Base-by-base conservation (phyloP, 2,888 invertebrate genomes). In the Parelbella ahira region DNA sequence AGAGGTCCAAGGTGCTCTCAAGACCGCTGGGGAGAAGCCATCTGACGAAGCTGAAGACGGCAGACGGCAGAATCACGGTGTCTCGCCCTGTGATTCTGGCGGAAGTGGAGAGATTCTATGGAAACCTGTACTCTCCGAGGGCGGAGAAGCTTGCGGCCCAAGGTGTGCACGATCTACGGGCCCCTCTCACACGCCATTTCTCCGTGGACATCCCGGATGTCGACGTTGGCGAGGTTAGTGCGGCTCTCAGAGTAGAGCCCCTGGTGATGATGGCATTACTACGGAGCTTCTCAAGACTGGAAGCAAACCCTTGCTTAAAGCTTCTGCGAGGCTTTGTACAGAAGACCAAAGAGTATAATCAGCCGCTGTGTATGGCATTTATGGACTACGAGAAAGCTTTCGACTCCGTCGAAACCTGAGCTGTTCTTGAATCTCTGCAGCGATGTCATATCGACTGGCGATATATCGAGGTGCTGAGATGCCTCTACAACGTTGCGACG, bases 351-450 rank as follows among this genome's bases (percentile, higher is more conserved):
- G 19, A 39, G 29, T 43, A 46, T 25, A 47, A 38, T 18, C 39
- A 6, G 27, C 18, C 38, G 5, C 27, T 47, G 13, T 43, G 43
- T 23, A 9, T 47, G 13, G 37, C 36, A 12, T 48, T 37, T 37
- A 37, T 48, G 41, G 41, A 47, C 41, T 41, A 37, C 13, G 41
- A 44, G 37, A 47, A 47, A 27, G 39, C 44, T 24, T 46, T 47
- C 21, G 39, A 47, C 18, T 39, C 39, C 19, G 29, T 44, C 34
- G 29, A 47, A 18, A 47, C 21, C 4, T 44, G 41, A 41, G 25
- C 41, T 12, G 44, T 44, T 10, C 33, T 41, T n/a, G 13, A 44
- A 18, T 44, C 39, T 13, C 15, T 47, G 13, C 39, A 44, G 47
- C 4, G 38, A 20, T 45, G 36, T 21, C 36, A 25, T 2, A 11